Conservation (phyloP, 2,888 invertebrate species). For the Trichopoda pennipes region DNA sequence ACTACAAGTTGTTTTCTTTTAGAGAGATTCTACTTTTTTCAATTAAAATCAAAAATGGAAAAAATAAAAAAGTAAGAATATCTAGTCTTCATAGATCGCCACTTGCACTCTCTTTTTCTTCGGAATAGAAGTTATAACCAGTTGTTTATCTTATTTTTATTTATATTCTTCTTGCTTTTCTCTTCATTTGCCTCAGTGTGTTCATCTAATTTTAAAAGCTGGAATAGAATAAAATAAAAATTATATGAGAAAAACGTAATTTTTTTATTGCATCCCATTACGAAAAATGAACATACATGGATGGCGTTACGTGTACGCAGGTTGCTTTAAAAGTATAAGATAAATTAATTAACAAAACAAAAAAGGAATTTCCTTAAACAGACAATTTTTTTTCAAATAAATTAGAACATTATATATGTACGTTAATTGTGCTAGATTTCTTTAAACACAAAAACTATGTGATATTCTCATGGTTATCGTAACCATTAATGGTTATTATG, state of each 20-base stretch:
- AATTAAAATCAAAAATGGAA: constrained; percentile 56
- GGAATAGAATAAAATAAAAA: constrained; percentile 39
- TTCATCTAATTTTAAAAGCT: constrained; percentile 49
- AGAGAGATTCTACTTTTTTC: constrained; percentile 63
- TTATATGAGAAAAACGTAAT: constrained; percentile 68
- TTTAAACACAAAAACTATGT: too few species aligned
- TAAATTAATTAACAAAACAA: too few species aligned
- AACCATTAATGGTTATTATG: too few species aligned
- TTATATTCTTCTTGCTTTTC: constrained; percentile 49
- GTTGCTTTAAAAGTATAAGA: constrained; percentile 8
- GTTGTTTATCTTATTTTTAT: constrained; percentile 65
- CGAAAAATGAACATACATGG: constrained; percentile 52
- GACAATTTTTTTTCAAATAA: too few species aligned
- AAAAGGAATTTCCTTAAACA: too few species aligned
- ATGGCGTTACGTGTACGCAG: constrained; percentile 32
- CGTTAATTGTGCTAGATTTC: too few species aligned
- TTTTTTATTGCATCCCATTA: constrained; percentile 66
- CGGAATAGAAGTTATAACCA: constrained; percentile 47
- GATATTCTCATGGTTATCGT: too few species aligned
- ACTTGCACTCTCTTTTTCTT: constrained; percentile 69
- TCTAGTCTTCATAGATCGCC: constrained; percentile 36
- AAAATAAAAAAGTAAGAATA: constrained; percentile 27
- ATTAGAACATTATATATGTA: too few species aligned
- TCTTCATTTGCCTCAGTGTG: constrained; percentile 47
- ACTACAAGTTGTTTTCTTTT: constrained; percentile 52